A percentile compares a stretch with the other conserved stretches of the same genome.
phyloP scores from a whole-genome alignment of 1,140 invertebrate species.

The Zaprionus ornatus region DNA sequence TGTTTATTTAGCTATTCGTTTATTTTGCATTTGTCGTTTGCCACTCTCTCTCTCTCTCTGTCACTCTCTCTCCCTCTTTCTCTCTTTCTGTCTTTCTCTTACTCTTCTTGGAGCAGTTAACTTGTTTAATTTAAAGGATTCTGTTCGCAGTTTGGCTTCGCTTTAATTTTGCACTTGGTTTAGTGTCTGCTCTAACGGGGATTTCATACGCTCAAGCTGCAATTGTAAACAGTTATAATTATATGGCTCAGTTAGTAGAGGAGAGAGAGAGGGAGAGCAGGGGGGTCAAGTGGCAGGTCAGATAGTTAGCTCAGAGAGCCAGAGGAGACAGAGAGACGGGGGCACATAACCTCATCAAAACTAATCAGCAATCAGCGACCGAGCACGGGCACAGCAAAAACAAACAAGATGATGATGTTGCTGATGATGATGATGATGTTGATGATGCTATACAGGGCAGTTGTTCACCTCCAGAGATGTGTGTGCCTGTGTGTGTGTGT shows the following conservation, averaged over 20 bases:
- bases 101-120: slow-evolving; percentile 18
- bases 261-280: not conserved
- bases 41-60: not conserved
- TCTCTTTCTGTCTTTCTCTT: not conserved
- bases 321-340: not conserved
- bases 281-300: not conserved
- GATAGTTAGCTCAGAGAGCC: slow-evolving; percentile 9
- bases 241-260: slow-evolving; percentile 11
- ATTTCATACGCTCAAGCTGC: slow-evolving; percentile 37
- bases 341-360: slow-evolving; percentile 58
- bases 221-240: slow-evolving; percentile 58
- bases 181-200: slow-evolving; percentile 37
- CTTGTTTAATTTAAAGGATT: slow-evolving; percentile 43
- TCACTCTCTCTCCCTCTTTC: not conserved
- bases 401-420: slow-evolving; percentile 34
- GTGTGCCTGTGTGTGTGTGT: slow-evolving; percentile 5
- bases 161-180: slow-evolving; percentile 30
- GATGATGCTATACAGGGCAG: slow-evolving; percentile 27
- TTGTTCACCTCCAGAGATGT: not conserved
- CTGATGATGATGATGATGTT: slow-evolving; percentile 18
- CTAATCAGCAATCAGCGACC: slow-evolving; percentile 54
- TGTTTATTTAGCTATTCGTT: slow-evolving; percentile 55
- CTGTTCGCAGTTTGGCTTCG: slow-evolving; percentile 5
- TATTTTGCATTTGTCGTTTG: slow-evolving; percentile 50
- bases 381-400: slow-evolving; percentile 20